A percentile compares a stretch with the other conserved stretches of the same genome.
Evolutionary conservation across 1,140 invertebrate genomes (phyloP).

Genomic region (Callitettix versicolor): DNA sequence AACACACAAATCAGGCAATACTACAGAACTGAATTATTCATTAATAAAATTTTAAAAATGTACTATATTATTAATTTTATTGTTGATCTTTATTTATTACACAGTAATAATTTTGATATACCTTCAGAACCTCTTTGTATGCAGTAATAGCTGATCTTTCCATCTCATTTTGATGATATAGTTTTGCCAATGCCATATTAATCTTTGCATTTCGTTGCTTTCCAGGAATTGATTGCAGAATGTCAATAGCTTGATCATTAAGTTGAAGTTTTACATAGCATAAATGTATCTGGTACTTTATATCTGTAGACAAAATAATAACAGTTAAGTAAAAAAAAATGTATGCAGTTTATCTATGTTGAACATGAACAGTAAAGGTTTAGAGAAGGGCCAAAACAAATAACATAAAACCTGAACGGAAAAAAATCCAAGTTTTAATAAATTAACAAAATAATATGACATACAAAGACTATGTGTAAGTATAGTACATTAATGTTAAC

Average conservation of each 20-base stretch:
- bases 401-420: too few relatives aligned
- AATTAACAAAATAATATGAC: too few relatives aligned
- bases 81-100: neutral
- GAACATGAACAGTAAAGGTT: too few relatives aligned
- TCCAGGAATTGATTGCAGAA: conserved; percentile 55
- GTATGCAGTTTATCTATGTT: too few relatives aligned
- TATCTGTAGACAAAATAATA: conserved; percentile 39
- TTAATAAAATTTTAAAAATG: neutral
- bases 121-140: conserved; percentile 64
- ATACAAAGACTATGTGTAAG: too few relatives aligned
- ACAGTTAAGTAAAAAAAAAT: neutral
- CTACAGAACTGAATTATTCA: neutral
- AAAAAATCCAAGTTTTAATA: too few relatives aligned
- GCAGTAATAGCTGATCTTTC: conserved; percentile 57
- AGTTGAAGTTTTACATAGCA: conserved; percentile 57
- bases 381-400: too few relatives aligned
- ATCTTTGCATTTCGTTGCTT: conserved; percentile 56
- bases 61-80: neutral
- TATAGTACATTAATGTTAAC: too few relatives aligned
- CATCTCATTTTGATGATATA: conserved; percentile 59
- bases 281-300: conserved; percentile 65
- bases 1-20: too few relatives aligned
- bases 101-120: conserved; percentile 18
- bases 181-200: conserved; percentile 58
- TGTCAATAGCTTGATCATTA: conserved; percentile 46